A percentile compares a stretch with the other conserved stretches of the same genome.
These are phyloP conservation scores for Physella acuta DNA, from an alignment of 1,140 invertebrate genomes.

Conservation along the genomic window DNA sequence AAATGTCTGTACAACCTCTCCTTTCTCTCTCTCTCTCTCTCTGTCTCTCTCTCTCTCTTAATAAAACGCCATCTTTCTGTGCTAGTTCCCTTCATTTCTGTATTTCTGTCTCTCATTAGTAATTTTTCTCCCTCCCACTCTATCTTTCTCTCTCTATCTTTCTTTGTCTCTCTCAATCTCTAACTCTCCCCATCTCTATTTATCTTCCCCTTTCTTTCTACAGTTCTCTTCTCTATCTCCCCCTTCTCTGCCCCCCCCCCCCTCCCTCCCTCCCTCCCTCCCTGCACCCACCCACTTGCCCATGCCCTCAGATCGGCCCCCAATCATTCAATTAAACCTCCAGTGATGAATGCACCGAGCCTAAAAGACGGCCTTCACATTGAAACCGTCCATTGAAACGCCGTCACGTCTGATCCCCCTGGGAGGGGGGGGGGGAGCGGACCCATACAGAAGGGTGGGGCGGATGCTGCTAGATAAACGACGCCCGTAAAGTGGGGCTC, in stretches of 20 bases:
- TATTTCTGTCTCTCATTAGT: background rate
- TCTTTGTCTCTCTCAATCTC: background rate
- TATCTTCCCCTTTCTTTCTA: background rate
- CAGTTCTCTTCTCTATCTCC: background rate
- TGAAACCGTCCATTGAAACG: too few species aligned
- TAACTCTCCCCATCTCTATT: background rate
- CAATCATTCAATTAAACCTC: too few species aligned
- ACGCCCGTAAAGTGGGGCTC: too few species aligned
- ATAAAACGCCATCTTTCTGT: background rate
- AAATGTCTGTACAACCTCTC: too few species aligned
- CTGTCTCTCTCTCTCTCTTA: background rate
- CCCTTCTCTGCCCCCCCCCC: background rate
- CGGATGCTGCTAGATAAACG: too few species aligned
- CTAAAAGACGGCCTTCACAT: too few species aligned
- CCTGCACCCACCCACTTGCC: too few species aligned
- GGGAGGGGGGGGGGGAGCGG: too few species aligned
- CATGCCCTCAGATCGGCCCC: too few species aligned
- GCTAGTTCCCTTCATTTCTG: background rate
- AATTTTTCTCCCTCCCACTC: background rate
- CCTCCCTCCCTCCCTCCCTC: background rate
- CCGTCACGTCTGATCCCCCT: too few species aligned
- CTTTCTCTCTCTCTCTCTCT: slow-evolving; percentile 6
- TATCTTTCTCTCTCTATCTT: background rate
- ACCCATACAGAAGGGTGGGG: too few species aligned
- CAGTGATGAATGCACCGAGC: too few species aligned